Conservation (phyloP, 2,113 vertebrate species). For the Pseudorasbora parva region DNA sequence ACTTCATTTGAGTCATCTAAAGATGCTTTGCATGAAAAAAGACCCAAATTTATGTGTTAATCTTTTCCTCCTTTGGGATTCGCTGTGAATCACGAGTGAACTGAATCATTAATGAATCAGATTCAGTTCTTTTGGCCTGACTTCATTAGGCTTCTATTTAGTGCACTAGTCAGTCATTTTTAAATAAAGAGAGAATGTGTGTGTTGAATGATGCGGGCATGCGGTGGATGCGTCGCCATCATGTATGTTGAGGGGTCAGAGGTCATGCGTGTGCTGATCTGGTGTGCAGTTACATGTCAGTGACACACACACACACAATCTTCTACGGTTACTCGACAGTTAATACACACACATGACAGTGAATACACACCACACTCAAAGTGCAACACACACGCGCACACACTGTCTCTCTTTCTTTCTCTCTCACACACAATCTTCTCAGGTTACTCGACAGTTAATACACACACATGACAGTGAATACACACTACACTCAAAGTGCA, state of each 20-base stretch:
- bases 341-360: background rate
- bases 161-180: background rate
- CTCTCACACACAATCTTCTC: background rate
- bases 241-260: background rate
- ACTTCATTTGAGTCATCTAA: too few relatives aligned
- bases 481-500: too few relatives aligned
- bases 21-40: too few relatives aligned
- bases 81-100: too few relatives aligned
- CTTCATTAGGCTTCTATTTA: background rate
- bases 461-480: too few relatives aligned
- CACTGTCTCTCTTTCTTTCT: too few relatives aligned
- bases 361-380: background rate
- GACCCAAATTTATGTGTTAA: too few relatives aligned
- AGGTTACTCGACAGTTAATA: background rate
- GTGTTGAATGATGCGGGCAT: background rate
- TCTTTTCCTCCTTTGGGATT: too few relatives aligned
- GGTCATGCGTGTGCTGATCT: background rate
- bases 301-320: background rate
- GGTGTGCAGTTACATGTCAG: background rate
- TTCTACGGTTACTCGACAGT: background rate
- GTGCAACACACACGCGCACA: too few relatives aligned
- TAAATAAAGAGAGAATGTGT: background rate
- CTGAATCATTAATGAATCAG: background rate
- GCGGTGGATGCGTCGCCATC: background rate
- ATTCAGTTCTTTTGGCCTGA: background rate